Conservation (phyloP, 2,797 vertebrate genomes). For the Oreonectes daqikongensis region DNA sequence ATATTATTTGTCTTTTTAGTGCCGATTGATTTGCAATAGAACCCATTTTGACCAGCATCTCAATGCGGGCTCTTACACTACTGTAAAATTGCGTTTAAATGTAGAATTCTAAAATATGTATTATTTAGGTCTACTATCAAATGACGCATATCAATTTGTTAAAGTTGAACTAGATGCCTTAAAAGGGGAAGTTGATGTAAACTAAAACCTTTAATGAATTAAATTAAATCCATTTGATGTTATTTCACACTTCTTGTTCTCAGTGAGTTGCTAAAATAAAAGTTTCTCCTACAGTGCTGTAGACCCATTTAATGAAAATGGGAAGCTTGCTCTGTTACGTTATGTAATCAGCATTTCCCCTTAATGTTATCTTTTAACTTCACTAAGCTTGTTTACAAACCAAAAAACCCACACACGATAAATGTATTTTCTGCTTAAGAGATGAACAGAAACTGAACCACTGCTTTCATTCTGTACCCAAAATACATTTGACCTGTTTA, state of each 20-base stretch:
- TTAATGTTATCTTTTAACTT: constrained; percentile 37
- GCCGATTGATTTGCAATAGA: background rate
- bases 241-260: background rate
- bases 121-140: background rate
- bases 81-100: background rate
- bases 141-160: background rate
- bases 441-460: background rate
- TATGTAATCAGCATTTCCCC: constrained; percentile 40
- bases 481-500: background rate
- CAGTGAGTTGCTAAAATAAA: background rate
- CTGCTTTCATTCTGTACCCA: constrained; percentile 7
- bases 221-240: background rate
- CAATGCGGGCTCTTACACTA: background rate
- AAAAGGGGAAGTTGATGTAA: background rate
- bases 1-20: background rate
- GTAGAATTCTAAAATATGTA: background rate
- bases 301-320: background rate
- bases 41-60: background rate
- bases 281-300: background rate
- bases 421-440: background rate
- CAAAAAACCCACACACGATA: background rate
- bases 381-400: constrained; percentile 14
- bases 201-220: background rate
- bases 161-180: background rate
- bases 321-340: constrained; percentile 8